Base-by-base conservation (phyloP, 35 echinoderm and acorn worm genomes). In the Apostichopus japonicus region DNA sequence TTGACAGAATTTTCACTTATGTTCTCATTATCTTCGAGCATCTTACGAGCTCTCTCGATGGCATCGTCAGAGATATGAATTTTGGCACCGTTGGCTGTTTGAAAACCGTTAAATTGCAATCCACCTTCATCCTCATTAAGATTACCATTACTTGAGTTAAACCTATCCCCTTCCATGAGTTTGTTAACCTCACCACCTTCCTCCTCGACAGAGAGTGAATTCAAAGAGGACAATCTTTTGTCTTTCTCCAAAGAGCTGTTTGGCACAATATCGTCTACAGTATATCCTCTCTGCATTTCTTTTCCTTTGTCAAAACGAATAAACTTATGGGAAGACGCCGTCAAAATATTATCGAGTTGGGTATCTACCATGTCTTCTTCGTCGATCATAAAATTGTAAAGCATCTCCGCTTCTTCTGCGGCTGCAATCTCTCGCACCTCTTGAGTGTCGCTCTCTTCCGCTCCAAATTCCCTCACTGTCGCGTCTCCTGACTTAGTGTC, bases 331-430 rank as follows among this genome's bases (percentile, higher is more conserved):
- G 91, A n/a, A 51, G 80, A 65, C 70, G 58, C 21, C 10, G 80
- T 92, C 13, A 90, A 86, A 2, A 90, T 92, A 57, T 53, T 87
- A 33, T 93, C 92, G 11, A 93, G 62, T 24, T 97, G 96, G 4
- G 91, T 91, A 71, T 72, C 62, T 13, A 94, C 94, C 33, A 87
- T 61, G 14, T 93, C 93, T 25, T 96, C 95, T 10, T 99, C 95
- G 33, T 95, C 95, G 87, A 92, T 88, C 95, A 99, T 96, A 83
- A 95, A 96, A 23, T 94, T 92, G 91, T 96, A 93, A 6, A 94
- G 84, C 71, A 96, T 92, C 81, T 99, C 97, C 23, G 90, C 92
- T 56, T 99, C 92, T 84, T 99, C 97, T 70, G 92, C 95, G 22
- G 97, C 97, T 86, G 93, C 92, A 54, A 99, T 96, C 70, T 99